These are phyloP conservation scores for Ricordea florida DNA, from an alignment of 92 coral and sea anemone genomes.

Conservation along the genomic window DNA sequence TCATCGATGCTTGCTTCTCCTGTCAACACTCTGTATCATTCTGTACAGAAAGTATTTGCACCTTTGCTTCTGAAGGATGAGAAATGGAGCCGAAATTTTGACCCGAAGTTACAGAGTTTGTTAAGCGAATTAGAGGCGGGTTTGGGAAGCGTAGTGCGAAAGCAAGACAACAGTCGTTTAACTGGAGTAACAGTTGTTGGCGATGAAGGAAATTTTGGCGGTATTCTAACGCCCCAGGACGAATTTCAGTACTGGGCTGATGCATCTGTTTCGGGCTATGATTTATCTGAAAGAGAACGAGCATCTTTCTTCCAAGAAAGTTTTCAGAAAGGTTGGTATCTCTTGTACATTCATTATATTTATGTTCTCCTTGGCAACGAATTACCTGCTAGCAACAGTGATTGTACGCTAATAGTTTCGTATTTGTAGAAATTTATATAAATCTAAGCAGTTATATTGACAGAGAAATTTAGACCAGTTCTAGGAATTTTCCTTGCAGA, in stretches of 20 bases:
- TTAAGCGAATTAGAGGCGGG: slow-evolving; percentile 98
- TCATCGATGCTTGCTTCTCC: slow-evolving; percentile 99
- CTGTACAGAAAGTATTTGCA: slow-evolving; percentile 91
- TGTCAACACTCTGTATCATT: slow-evolving; percentile 86
- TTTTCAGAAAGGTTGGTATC: slow-evolving; percentile 84
- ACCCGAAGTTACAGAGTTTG: slow-evolving; percentile 96
- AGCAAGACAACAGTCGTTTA: slow-evolving; percentile 69
- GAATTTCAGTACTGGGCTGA: slow-evolving; percentile 99
- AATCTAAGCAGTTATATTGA: no score
- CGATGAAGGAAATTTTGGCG: slow-evolving; percentile 80
- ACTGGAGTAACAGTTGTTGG: slow-evolving; percentile 50
- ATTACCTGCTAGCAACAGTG: background rate
- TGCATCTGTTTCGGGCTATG: slow-evolving; percentile 96
- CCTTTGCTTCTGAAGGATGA: slow-evolving; percentile 94
- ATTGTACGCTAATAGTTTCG: no score
- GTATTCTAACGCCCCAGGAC: slow-evolving; percentile 96
- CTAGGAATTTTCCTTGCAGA: no score
- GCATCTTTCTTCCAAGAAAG: slow-evolving; percentile 94
- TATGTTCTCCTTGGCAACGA: background rate
- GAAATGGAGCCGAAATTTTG: slow-evolving; percentile 98
- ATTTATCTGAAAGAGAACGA: slow-evolving; percentile 91
- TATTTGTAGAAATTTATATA: no score
- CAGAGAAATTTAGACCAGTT: no score
- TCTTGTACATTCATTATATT: background rate
- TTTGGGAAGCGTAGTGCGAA: slow-evolving; percentile 93